phyloP scores from a whole-genome alignment of 1,140 invertebrate genomes.

The Diachasmimorpha longicaudata region DNA sequence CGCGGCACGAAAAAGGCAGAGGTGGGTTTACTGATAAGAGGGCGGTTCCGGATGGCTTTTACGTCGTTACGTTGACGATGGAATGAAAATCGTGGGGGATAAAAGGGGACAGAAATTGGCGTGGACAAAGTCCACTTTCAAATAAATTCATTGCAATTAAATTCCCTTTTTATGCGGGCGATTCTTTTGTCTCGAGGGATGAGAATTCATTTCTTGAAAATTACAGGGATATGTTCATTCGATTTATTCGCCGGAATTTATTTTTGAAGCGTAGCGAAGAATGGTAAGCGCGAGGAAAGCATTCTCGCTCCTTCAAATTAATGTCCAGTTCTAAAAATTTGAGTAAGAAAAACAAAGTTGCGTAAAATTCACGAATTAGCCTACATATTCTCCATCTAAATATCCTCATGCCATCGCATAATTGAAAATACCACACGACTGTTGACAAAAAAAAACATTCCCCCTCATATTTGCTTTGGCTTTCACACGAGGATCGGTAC shows the following conservation, averaged over 20 bases:
- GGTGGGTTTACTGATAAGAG: constrained; percentile 41
- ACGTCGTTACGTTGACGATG: constrained; percentile 31
- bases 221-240: too few relatives aligned
- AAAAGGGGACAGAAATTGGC: neutral
- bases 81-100: neutral
- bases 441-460: neutral
- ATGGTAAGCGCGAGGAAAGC: too few relatives aligned
- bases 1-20: constrained; percentile 12
- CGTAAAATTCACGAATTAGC: neutral
- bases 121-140: neutral
- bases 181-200: neutral
- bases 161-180: neutral
- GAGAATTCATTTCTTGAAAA: neutral
- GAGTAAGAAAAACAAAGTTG: neutral
- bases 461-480: neutral
- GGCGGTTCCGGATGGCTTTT: constrained; percentile 37
- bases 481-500: constrained; percentile 9
- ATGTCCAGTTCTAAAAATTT: neutral
- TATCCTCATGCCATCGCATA: neutral
- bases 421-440: neutral
- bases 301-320: too few relatives aligned
- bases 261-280: too few relatives aligned
- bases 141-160: neutral
- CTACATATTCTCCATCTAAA: neutral
- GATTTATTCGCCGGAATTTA: too few relatives aligned